Evolutionary conservation across 2,888 invertebrate genomes (phyloP), one percentile per base, ranked within the genome.

Genomic region (Scaptomyza parva): DNA sequence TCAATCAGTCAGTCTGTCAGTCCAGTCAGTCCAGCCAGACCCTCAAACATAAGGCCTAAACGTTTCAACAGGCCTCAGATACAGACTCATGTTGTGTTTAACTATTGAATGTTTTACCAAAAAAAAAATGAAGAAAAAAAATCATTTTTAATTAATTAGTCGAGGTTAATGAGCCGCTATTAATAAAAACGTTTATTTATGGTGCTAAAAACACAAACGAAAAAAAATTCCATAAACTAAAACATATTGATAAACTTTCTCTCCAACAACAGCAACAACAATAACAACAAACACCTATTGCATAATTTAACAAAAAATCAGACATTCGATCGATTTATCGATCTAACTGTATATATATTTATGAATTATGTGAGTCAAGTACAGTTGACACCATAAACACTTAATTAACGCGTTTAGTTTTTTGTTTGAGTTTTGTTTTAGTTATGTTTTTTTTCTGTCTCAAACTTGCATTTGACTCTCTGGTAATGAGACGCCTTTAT

Each of bases 101-200:
- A 22, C 22, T 18, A 63, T 50, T 52, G 52, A 9, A 26, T 40
- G 45, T 50, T 53, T 60, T 57, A 44, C 68, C n/a, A n/a, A n/a
- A n/a, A n/a, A n/a, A n/a, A n/a, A n/a, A n/a, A n/a, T n/a, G n/a
- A n/a, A n/a, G n/a, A n/a, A n/a, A 52, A 43, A 40, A 61, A 61
- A 73, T 62, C 57, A 69, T 78, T 84, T 70, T 66, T 74, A 87
- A 85, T 85, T 85, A 85, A 85, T 85, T 85, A 85, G 82, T 74
- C 61, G 73, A 68, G 84, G 85, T 85, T 85, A 86, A 85, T 82
- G 85, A 74, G 74, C 73, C 61, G 80, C 82, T 67, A 85, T 85
- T 78, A 85, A 87, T 87, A 82, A 70, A 84, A 78, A 71, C 59
- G 77, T 61, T 81, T 84, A 79, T 84, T 86, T 84, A 86, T 86